phyloP scores from a whole-genome alignment of 2,888 invertebrate species.

The Ophion costatus region DNA sequence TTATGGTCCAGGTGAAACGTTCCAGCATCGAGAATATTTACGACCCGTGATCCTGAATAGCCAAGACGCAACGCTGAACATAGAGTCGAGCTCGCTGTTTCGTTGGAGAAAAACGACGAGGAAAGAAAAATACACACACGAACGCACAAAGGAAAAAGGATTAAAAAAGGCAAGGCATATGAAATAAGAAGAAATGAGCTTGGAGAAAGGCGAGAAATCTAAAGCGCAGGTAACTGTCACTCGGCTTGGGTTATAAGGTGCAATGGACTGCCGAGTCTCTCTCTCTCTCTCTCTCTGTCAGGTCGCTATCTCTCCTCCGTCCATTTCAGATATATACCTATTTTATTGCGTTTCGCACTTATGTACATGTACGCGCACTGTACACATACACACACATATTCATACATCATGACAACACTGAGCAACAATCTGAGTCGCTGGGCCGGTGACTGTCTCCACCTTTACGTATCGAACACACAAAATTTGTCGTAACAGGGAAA shows the following conservation, averaged over 20 bases:
- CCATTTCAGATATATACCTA: slow-evolving; percentile 37
- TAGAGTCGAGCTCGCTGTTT: slow-evolving; percentile 21
- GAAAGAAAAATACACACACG: too few relatives aligned
- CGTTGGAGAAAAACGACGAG: slow-evolving; percentile 5
- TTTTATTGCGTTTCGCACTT: background rate
- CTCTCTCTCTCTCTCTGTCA: background rate
- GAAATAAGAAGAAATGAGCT: slow-evolving; percentile 44
- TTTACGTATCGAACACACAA: too few relatives aligned
- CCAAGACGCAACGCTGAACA: slow-evolving; percentile 27
- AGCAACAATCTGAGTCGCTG: too few relatives aligned
- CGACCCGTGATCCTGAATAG: slow-evolving; percentile 31
- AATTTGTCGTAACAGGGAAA: too few relatives aligned
- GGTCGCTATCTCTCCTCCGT: slow-evolving; percentile 59
- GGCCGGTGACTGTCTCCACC: too few relatives aligned
- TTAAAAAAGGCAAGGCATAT: background rate
- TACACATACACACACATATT: slow-evolving; percentile 10
- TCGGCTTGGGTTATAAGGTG: slow-evolving; percentile 65
- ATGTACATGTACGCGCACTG: background rate
- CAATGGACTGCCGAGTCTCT: slow-evolving; percentile 61
- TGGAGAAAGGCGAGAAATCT: slow-evolving; percentile 73
- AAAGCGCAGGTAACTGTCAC: slow-evolving; percentile 69
- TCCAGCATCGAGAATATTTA: slow-evolving; percentile 45
- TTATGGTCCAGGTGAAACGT: slow-evolving; percentile 45
- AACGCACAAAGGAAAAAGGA: background rate
- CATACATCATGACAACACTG: too few relatives aligned